phyloP scores from a whole-genome alignment of 2,888 invertebrate species.

The Ernsta delagoae region DNA sequence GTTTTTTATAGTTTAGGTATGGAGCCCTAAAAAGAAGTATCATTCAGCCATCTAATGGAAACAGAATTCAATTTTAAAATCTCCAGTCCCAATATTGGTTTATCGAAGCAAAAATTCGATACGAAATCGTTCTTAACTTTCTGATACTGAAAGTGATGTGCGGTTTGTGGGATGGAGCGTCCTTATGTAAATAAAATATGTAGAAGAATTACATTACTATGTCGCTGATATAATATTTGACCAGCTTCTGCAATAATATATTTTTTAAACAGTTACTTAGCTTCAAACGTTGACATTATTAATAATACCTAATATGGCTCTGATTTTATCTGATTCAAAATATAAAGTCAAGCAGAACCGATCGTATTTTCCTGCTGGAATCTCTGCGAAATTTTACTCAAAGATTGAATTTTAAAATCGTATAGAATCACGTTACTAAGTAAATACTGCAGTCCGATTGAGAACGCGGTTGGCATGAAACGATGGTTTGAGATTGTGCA shows the following conservation, averaged over 20 bases:
- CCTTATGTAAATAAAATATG: not conserved
- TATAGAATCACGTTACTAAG: not conserved
- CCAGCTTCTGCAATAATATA: too few species aligned
- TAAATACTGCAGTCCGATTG: not conserved
- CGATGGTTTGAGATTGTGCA: not conserved
- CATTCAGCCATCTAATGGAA: not conserved
- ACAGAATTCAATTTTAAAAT: not conserved
- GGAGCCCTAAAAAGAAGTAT: not conserved
- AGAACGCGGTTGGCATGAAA: not conserved
- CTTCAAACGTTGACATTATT: too few species aligned
- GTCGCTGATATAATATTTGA: too few species aligned
- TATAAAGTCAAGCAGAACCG: not conserved
- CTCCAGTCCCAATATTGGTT: not conserved
- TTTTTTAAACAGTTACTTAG: too few species aligned
- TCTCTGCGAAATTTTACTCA: not conserved
- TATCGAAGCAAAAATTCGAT: not conserved
- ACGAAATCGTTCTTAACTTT: not conserved
- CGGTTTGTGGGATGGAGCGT: not conserved
- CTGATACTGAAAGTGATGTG: not conserved
- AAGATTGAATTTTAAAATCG: slow-evolving; percentile 1
- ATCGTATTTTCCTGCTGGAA: not conserved
- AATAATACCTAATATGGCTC: too few species aligned
- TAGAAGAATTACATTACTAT: too few species aligned
- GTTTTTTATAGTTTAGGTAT: too few species aligned
- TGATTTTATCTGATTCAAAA: too few species aligned